Evolutionary conservation across 2,113 vertebrate species (phyloP).

Genomic region (Hippocampus mohnikei): DNA sequence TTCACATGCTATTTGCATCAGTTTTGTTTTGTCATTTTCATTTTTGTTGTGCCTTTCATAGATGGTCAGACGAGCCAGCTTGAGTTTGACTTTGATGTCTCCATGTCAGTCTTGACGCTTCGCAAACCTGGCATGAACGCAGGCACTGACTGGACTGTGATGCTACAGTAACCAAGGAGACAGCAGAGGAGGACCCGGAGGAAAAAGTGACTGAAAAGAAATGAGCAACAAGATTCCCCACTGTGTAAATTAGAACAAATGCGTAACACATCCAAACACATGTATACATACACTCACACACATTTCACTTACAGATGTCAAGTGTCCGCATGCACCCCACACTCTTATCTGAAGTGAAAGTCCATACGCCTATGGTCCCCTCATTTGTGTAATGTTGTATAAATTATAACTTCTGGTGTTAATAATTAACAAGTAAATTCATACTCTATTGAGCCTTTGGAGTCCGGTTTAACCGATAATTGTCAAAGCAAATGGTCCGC

Average conservation of each 20-base stretch:
- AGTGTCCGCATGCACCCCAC: not conserved
- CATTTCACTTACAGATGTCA: not conserved
- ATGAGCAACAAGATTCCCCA: conserved; percentile 16
- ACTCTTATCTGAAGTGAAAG: conserved; percentile 31
- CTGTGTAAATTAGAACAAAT: conserved; percentile 16
- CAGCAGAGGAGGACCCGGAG: not conserved
- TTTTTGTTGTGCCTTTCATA: conserved; percentile 34
- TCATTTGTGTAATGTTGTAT: conserved; percentile 13
- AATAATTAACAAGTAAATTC: not conserved
- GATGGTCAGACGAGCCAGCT: conserved; percentile 71
- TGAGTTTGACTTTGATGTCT: conserved; percentile 80
- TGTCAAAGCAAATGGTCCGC: conserved; percentile 18
- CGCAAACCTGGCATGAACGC: conserved; percentile 82
- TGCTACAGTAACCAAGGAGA: conserved; percentile 70
- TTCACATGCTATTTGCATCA: not conserved
- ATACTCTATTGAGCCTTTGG: not conserved
- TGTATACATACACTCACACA: not conserved
- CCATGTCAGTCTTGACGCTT: conserved; percentile 77
- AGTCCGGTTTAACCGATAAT: not conserved
- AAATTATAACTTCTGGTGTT: not conserved
- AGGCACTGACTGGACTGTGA: conserved; percentile 78
- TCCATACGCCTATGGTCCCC: conserved; percentile 23
- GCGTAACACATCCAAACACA: conserved; percentile 10
- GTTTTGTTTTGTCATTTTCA: not conserved
- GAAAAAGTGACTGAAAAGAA: conserved; percentile 5